These are phyloP conservation scores for Scaptodrosophila latifasciaeformis DNA, from an alignment of 2,888 invertebrate genomes.

Conservation along the genomic window DNA sequence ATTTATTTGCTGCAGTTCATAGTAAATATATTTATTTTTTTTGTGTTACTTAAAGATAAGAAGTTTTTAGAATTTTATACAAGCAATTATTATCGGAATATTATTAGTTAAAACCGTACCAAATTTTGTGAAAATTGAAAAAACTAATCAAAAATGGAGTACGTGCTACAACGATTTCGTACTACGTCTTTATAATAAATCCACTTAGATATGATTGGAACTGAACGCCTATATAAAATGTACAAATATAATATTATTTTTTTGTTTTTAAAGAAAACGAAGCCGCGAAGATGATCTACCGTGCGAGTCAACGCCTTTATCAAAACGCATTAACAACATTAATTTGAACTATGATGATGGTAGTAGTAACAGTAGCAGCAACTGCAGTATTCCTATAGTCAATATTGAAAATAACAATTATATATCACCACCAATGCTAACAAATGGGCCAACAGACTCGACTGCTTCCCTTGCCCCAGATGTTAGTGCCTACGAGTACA, in stretches of 20 bases:
- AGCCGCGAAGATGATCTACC: constrained; percentile 83
- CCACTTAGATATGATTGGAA: too few relatives aligned
- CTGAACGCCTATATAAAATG: too few relatives aligned
- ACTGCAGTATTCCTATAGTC: constrained; percentile 39
- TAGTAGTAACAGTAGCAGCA: constrained; percentile 56
- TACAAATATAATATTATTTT: too few relatives aligned
- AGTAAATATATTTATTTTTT: neutral
- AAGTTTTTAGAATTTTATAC: too few relatives aligned
- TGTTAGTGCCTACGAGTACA: constrained; percentile 75
- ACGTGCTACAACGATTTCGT: too few relatives aligned
- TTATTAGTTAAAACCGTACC: too few relatives aligned
- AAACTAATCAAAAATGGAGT: too few relatives aligned
- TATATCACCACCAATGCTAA: constrained; percentile 31
- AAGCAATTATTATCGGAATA: too few relatives aligned
- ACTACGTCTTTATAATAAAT: too few relatives aligned
- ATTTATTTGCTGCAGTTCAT: constrained; percentile 14
- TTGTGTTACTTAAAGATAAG: neutral
- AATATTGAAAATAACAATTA: constrained; percentile 48
- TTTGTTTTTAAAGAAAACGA: too few relatives aligned
- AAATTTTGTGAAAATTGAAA: too few relatives aligned
- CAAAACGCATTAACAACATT: constrained; percentile 92
- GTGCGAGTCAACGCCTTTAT: constrained; percentile 88
- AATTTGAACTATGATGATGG: constrained; percentile 79
- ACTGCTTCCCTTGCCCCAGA: constrained; percentile 1
- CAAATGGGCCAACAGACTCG: constrained; percentile 25